Conservation (phyloP, 1,140 invertebrate species). For the Himalopsyche phryganea region DNA sequence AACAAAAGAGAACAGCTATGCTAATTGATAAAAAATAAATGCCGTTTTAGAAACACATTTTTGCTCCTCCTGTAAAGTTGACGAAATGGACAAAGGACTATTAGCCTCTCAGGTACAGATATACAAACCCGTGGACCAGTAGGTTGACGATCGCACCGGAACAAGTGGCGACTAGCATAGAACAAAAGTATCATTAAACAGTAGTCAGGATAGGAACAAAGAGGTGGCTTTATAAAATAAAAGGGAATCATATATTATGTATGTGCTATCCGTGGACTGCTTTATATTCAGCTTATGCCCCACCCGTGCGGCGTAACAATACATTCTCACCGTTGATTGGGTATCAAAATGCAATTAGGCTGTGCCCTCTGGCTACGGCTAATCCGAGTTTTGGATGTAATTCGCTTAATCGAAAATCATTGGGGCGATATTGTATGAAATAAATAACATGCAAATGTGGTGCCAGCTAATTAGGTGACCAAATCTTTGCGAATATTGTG, state of each 20-base stretch:
- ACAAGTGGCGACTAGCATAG: slow-evolving; percentile 14
- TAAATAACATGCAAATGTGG: too few relatives aligned
- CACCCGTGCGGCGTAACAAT: slow-evolving; percentile 12
- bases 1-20: too few relatives aligned
- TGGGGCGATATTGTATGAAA: not conserved
- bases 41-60: too few relatives aligned
- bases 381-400: slow-evolving; percentile 17
- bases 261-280: slow-evolving; percentile 25
- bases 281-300: slow-evolving; percentile 32
- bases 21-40: too few relatives aligned
- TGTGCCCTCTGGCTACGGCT: slow-evolving; percentile 5
- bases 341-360: slow-evolving; percentile 29
- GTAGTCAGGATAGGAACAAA: slow-evolving; percentile 23
- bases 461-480: too few relatives aligned
- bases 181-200: slow-evolving; percentile 34
- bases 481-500: too few relatives aligned
- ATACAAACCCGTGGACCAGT: too few relatives aligned
- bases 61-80: too few relatives aligned
- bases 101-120: too few relatives aligned
- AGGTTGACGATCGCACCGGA: not conserved
- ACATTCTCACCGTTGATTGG: slow-evolving; percentile 33
- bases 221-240: slow-evolving; percentile 25
- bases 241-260: slow-evolving; percentile 33
- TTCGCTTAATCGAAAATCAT: slow-evolving; percentile 32
- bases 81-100: too few relatives aligned